A percentile compares a stretch with the other conserved stretches of the same genome.
phyloP scores from a whole-genome alignment of 1,140 invertebrate species.

The Zaprionus ornatus region DNA sequence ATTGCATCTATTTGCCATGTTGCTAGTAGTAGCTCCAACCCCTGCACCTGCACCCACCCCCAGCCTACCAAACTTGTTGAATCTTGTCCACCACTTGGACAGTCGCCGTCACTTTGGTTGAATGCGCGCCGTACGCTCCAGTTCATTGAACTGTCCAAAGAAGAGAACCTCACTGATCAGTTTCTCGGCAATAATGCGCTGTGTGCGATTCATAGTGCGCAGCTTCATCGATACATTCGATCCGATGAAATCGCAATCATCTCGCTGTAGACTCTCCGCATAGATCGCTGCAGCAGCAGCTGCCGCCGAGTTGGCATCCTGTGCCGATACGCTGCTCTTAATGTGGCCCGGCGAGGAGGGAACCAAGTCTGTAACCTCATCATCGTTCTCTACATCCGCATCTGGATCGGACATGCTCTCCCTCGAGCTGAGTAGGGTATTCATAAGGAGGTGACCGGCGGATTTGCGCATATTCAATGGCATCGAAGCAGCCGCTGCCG shows the following conservation, averaged over 20 bases:
- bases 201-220: constrained; percentile 82
- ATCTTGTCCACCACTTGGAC: constrained; percentile 48
- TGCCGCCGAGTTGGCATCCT: constrained; percentile 59
- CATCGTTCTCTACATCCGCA: constrained; percentile 57
- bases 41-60: constrained; percentile 25
- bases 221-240: constrained; percentile 83
- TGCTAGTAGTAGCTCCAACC: not conserved
- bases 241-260: constrained; percentile 81
- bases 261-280: constrained; percentile 61
- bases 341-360: constrained; percentile 71
- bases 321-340: constrained; percentile 72
- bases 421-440: constrained; percentile 62
- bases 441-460: constrained; percentile 78
- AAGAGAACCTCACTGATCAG: constrained; percentile 84
- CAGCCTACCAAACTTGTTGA: constrained; percentile 4
- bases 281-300: constrained; percentile 71
- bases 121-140: constrained; percentile 73
- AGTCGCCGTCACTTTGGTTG: constrained; percentile 80
- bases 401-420: constrained; percentile 78
- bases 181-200: constrained; percentile 83
- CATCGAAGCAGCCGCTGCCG: constrained; percentile 46
- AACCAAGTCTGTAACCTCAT: constrained; percentile 70
- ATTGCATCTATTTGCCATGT: constrained; percentile 62
- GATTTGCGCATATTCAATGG: constrained; percentile 77
- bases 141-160: constrained; percentile 83